A percentile compares a stretch with the other conserved stretches of the same genome.
Conservation (phyloP, 1,140 invertebrate genomes). For the Hycleus phaleratus region DNA sequence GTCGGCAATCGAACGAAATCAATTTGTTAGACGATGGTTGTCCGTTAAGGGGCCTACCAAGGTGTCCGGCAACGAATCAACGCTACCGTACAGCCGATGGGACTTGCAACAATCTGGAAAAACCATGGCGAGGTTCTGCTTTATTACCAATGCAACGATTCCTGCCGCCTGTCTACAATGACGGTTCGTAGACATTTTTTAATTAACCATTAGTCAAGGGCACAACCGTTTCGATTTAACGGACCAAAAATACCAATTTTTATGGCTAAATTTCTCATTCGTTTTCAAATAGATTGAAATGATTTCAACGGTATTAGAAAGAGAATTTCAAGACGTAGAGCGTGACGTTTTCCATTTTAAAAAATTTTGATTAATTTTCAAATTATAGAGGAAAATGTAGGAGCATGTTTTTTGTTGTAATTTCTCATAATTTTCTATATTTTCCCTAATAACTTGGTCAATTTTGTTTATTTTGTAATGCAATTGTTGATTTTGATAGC, state of each 20-base stretch:
- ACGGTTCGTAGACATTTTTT: slow-evolving; percentile 46
- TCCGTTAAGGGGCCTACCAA: slow-evolving; percentile 51
- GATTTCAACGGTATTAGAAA: too few relatives aligned
- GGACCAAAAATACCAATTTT: neutral
- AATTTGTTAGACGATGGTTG: slow-evolving; percentile 42
- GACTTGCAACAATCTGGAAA: slow-evolving; percentile 73
- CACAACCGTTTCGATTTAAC: neutral
- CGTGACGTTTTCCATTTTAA: too few relatives aligned
- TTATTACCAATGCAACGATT: slow-evolving; percentile 76
- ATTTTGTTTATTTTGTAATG: too few relatives aligned
- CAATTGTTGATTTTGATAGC: too few relatives aligned
- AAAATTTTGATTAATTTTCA: too few relatives aligned
- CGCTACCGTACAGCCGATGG: slow-evolving; percentile 77
- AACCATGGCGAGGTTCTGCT: slow-evolving; percentile 73
- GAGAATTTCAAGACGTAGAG: too few relatives aligned
- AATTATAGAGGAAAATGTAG: too few relatives aligned
- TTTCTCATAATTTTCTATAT: too few relatives aligned
- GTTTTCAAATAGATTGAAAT: too few relatives aligned
- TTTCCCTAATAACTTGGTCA: too few relatives aligned
- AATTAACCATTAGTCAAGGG: neutral
- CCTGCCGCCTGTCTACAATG: slow-evolving; percentile 71
- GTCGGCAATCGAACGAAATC: slow-evolving; percentile 13
- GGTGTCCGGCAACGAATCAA: slow-evolving; percentile 50
- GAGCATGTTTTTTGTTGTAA: too few relatives aligned
- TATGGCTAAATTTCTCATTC: neutral